These are phyloP conservation scores for Eumerus sabulonum DNA, from an alignment of 2,888 invertebrate genomes.

Conservation along the genomic window DNA sequence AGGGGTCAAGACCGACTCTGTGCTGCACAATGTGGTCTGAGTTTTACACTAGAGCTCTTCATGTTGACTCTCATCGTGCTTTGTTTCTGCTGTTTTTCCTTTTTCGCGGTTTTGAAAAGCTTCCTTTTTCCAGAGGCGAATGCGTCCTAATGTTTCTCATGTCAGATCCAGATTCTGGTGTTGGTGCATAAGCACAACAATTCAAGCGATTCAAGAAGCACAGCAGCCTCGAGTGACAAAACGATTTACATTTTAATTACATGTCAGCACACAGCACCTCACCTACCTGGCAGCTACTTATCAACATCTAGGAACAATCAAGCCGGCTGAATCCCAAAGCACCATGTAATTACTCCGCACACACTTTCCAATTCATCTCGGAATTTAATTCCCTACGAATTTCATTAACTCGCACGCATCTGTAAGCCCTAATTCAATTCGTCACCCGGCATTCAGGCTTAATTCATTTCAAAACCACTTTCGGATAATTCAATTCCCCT, in stretches of 20 bases:
- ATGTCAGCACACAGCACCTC: no score
- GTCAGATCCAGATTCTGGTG: no score
- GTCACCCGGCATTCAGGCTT: conserved; percentile 13
- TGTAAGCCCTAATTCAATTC: conserved; percentile 40
- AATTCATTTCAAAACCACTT: conserved; percentile 46
- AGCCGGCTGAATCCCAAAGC: background rate
- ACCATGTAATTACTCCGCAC: background rate
- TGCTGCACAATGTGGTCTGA: conserved; percentile 11
- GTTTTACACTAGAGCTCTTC: background rate
- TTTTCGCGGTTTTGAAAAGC: no score
- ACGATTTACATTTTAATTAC: background rate
- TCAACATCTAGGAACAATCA: background rate
- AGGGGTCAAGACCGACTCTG: conserved; percentile 17
- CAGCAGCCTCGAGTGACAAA: background rate
- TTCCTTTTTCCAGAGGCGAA: no score
- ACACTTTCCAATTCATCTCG: background rate
- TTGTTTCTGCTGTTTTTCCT: conserved; percentile 3
- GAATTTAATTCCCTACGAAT: conserved; percentile 30
- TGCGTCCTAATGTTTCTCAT: no score
- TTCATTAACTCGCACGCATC: conserved; percentile 26
- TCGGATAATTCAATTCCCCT: conserved; percentile 37
- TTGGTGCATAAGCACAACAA: no score
- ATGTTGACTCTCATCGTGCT: background rate
- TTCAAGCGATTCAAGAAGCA: no score
- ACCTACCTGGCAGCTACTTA: no score